Conservation (phyloP, 2,888 invertebrate genomes). For the Papilio elwesi region DNA sequence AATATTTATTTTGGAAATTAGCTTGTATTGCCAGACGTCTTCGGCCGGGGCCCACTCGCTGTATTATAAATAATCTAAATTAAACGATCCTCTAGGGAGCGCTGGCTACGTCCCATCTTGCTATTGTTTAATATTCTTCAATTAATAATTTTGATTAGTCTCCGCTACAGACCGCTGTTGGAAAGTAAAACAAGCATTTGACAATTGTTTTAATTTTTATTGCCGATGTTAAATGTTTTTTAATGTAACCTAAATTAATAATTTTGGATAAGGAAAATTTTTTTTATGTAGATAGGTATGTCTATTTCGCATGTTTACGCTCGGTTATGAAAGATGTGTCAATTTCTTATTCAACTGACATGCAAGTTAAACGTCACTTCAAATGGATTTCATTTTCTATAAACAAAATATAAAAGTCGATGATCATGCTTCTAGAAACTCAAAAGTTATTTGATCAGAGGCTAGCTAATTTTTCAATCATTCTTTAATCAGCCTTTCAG, state of each 20-base stretch:
- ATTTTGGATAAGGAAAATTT: too few species aligned
- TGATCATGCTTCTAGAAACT: too few species aligned
- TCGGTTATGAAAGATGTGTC: too few species aligned
- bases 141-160: slow-evolving; percentile 75
- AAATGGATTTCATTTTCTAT: too few species aligned
- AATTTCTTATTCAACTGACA: too few species aligned
- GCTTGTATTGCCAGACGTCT: slow-evolving; percentile 67
- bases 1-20: slow-evolving; percentile 84
- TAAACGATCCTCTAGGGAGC: slow-evolving; percentile 68
- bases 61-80: slow-evolving; percentile 78
- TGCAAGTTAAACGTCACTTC: too few species aligned
- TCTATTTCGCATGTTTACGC: too few species aligned
- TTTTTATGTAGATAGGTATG: too few species aligned
- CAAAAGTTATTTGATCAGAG: too few species aligned
- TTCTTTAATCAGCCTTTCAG: too few species aligned
- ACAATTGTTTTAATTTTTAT: slow-evolving; percentile 33
- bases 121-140: slow-evolving; percentile 74
- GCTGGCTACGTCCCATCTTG: slow-evolving; percentile 52
- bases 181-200: slow-evolving; percentile 37
- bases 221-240: not conserved
- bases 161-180: slow-evolving; percentile 33
- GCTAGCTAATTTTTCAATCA: too few species aligned
- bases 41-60: slow-evolving; percentile 56
- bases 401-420: too few species aligned
- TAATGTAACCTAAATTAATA: not conserved